A percentile compares a stretch with the other conserved stretches of the same genome.
phyloP scores from a whole-genome alignment of 2,797 vertebrate genomes.

The Eidolon dupreanum region DNA sequence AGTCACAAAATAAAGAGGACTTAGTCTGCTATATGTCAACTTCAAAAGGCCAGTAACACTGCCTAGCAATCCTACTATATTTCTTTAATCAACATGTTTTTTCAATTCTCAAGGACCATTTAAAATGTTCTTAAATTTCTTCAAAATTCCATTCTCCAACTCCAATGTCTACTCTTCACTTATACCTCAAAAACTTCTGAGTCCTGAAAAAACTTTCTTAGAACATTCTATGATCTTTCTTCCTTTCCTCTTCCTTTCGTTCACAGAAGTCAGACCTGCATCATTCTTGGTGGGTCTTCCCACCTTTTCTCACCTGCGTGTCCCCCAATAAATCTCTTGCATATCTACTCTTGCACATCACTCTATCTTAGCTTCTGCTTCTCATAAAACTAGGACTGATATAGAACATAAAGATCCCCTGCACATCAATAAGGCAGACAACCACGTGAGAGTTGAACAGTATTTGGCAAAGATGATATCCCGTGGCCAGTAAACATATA shows the following conservation, averaged over 20 bases:
- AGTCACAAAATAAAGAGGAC: not conserved
- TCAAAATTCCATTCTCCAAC: not conserved
- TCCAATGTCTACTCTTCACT: not conserved
- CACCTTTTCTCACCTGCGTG: not conserved
- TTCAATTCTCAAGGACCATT: not conserved
- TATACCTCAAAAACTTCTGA: not conserved
- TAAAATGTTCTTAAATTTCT: not conserved
- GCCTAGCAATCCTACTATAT: not conserved
- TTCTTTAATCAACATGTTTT: not conserved
- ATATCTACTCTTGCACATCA: not conserved
- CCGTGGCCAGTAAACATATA: not conserved
- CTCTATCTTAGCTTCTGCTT: not conserved
- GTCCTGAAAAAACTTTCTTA: not conserved
- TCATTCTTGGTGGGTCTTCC: not conserved
- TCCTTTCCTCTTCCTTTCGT: no score
- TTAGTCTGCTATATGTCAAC: not conserved
- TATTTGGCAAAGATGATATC: not conserved
- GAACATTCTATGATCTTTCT: not conserved
- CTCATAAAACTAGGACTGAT: not conserved
- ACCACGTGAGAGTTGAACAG: not conserved
- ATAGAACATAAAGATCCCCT: not conserved
- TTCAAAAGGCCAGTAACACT: not conserved
- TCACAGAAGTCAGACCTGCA: not conserved
- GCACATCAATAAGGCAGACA: not conserved
- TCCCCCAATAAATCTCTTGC: not conserved